Conservation (phyloP, 2,888 invertebrate genomes). For the Heliconius erato region DNA sequence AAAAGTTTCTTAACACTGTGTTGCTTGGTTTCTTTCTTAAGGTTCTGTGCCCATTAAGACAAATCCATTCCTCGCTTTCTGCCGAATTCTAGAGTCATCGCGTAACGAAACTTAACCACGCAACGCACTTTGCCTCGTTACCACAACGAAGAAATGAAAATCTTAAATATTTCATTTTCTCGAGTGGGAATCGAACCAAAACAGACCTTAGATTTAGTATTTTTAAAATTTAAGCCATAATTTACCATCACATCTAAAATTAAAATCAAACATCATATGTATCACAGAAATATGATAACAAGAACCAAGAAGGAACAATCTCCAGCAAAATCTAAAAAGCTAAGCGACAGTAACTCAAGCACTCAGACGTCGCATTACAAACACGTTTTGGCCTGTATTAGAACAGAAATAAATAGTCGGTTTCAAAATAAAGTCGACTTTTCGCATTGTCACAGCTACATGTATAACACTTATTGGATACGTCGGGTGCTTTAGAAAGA, state of each 20-base stretch:
- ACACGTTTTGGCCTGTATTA: constrained; percentile 50
- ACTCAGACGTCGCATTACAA: constrained; percentile 47
- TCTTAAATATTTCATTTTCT: too few species aligned
- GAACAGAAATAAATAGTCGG: constrained; percentile 44
- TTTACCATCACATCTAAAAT: not conserved
- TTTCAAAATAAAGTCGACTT: constrained; percentile 50
- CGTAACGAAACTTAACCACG: too few species aligned
- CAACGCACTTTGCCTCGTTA: too few species aligned
- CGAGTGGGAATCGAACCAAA: too few species aligned
- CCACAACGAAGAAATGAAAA: too few species aligned
- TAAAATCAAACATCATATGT: not conserved
- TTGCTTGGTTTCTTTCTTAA: too few species aligned
- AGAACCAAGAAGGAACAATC: not conserved
- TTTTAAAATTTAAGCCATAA: not conserved
- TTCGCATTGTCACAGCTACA: constrained; percentile 47
- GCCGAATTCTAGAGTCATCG: too few species aligned
- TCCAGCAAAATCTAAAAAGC: constrained; percentile 43
- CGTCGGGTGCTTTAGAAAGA: constrained; percentile 47
- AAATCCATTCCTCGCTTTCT: too few species aligned
- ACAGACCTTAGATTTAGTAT: not conserved
- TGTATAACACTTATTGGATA: constrained; percentile 53
- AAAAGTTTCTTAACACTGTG: too few species aligned
- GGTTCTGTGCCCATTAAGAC: too few species aligned
- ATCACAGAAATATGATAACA: constrained; percentile 10
- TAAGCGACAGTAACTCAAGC: constrained; percentile 42